phyloP scores from a whole-genome alignment of 1,140 invertebrate species.

The Planococcus citri region DNA sequence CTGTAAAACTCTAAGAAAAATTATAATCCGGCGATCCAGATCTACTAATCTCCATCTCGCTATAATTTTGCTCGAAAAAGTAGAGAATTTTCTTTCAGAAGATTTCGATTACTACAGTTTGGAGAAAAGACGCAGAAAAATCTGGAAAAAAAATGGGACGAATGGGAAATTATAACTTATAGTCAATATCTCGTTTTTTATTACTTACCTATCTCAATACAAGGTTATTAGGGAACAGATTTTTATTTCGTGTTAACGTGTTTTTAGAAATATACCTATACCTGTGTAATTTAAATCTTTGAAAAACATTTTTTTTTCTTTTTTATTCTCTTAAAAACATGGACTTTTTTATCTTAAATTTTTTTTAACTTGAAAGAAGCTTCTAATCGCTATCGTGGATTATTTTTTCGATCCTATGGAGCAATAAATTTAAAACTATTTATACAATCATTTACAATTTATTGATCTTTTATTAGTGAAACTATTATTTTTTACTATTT shows the following conservation, averaged over 20 bases:
- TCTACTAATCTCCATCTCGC: too few relatives aligned
- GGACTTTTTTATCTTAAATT: background rate
- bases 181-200: background rate
- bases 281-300: background rate
- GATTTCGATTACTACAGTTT: too few relatives aligned
- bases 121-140: too few relatives aligned
- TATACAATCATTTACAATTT: slow-evolving; percentile 4
- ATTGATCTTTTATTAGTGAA: slow-evolving; percentile 8
- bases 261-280: background rate
- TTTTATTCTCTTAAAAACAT: background rate
- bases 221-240: slow-evolving; percentile 6
- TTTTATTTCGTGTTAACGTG: background rate
- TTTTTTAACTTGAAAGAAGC: background rate
- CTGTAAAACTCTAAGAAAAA: too few relatives aligned
- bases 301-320: background rate
- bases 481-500: background rate
- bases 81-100: too few relatives aligned
- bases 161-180: background rate
- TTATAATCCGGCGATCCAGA: too few relatives aligned
- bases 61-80: too few relatives aligned
- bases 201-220: background rate
- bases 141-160: too few relatives aligned
- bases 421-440: slow-evolving; percentile 1
- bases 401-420: background rate
- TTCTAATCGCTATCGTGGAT: background rate